Evolutionary conservation across 1,140 invertebrate genomes (phyloP).

Genomic region (Armadillidium nasatum): DNA sequence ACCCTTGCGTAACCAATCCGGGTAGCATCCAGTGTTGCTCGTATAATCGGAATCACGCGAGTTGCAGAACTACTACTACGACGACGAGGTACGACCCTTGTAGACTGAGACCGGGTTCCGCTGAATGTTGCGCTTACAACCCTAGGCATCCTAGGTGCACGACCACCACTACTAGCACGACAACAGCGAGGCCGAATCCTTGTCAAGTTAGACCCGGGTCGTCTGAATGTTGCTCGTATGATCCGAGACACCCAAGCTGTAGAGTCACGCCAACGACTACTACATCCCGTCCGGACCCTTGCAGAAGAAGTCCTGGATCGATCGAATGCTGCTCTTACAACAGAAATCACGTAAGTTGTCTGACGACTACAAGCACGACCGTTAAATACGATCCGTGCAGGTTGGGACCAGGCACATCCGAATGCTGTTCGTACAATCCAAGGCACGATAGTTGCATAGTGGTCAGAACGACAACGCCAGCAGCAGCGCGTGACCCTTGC

Average conservation of each 20-base stretch:
- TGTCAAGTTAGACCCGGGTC: neutral
- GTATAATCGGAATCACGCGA: neutral
- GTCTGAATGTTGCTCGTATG: neutral
- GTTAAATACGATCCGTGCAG: conserved; percentile 18
- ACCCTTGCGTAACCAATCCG: conserved; percentile 28
- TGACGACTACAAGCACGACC: conserved; percentile 16
- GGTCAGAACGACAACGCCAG: conserved; percentile 23
- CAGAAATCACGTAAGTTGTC: neutral
- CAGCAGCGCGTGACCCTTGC: too few species aligned
- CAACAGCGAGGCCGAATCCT: neutral
- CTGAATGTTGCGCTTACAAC: neutral
- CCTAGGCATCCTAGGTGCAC: conserved; percentile 21
- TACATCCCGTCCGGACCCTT: neutral
- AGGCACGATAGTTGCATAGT: conserved; percentile 13
- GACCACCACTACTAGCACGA: too few species aligned
- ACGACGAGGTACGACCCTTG: conserved; percentile 25
- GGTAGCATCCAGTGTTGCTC: conserved; percentile 26
- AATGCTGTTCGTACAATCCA: conserved; percentile 21
- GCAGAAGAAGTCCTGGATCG: conserved; percentile 14
- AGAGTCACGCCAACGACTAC: neutral
- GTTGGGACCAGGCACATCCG: neutral
- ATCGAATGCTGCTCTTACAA: neutral
- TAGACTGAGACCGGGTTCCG: conserved; percentile 19
- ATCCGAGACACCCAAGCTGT: neutral
- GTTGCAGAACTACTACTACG: neutral